phyloP scores from a whole-genome alignment of 1,140 invertebrate species.

The Linepithema humile region DNA sequence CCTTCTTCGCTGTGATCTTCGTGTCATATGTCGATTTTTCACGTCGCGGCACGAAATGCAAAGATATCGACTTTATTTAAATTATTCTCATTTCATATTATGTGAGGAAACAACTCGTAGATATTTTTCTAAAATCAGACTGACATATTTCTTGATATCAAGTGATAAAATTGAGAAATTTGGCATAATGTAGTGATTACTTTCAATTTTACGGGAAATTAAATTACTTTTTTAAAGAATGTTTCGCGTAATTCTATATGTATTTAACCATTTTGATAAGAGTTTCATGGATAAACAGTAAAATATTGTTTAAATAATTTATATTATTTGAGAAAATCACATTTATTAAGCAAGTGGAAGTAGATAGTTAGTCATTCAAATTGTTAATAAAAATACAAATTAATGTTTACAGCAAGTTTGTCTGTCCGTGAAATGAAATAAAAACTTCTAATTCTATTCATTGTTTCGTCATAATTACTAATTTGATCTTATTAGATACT shows the following conservation, averaged over 20 bases:
- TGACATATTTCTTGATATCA: background rate
- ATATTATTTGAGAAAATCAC: too few relatives aligned
- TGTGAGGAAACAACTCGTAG: background rate
- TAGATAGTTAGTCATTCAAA: background rate
- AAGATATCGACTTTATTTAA: conserved; percentile 24
- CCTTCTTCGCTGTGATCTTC: background rate
- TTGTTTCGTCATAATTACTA: background rate
- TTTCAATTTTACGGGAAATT: background rate
- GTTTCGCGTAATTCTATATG: too few relatives aligned
- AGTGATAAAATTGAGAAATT: background rate
- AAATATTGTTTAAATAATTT: too few relatives aligned
- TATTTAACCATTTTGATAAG: too few relatives aligned
- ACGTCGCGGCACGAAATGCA: background rate
- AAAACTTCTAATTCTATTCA: background rate
- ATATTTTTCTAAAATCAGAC: background rate
- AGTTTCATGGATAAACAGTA: too few relatives aligned
- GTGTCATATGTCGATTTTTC: background rate
- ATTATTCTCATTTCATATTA: background rate
- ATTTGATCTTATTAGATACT: background rate
- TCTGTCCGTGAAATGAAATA: background rate
- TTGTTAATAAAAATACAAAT: background rate
- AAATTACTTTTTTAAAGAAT: too few relatives aligned
- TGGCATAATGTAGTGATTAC: background rate
- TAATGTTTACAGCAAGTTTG: background rate
- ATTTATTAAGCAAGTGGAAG: too few relatives aligned